These are phyloP conservation scores for Passer domesticus DNA, from an alignment of 2,113 vertebrate species.

Conservation along the genomic window DNA sequence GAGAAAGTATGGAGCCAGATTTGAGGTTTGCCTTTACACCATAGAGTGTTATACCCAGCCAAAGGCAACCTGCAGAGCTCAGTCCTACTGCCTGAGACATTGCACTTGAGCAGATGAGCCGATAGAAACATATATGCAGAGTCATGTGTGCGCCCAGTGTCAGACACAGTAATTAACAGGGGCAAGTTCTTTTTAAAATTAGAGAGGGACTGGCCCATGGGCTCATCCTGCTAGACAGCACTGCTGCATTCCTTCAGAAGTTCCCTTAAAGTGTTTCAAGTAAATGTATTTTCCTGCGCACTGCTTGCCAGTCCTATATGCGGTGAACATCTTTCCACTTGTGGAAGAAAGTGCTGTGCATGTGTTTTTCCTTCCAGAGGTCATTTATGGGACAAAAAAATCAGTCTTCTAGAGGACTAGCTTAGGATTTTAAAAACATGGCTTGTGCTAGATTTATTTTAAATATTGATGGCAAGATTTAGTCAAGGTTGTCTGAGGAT, in stretches of 20 bases:
- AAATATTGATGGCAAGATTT: constrained; percentile 53
- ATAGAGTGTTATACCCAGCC: neutral
- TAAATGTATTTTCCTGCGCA: neutral
- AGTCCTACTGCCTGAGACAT: neutral
- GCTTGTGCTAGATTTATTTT: constrained; percentile 9
- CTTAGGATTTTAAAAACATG: neutral
- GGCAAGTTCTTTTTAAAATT: neutral
- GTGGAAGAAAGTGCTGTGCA: neutral
- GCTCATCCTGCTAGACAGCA: neutral
- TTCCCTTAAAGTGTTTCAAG: neutral
- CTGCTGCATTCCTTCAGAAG: neutral
- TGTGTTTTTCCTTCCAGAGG: constrained; percentile 27
- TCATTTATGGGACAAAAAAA: constrained; percentile 33
- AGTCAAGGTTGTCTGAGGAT: constrained; percentile 56
- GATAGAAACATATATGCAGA: fast-evolving
- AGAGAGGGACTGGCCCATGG: neutral
- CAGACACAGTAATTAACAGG: neutral
- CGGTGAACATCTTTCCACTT: neutral
- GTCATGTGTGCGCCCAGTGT: neutral
- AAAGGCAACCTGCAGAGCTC: neutral
- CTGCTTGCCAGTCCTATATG: neutral
- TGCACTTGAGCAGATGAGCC: neutral
- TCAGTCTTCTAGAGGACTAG: constrained; percentile 12
- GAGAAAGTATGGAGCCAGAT: neutral
- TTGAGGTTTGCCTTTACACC: neutral